These are phyloP conservation scores for Glaucidium brasilianum DNA, from an alignment of 2,113 vertebrate species.

Conservation along the genomic window DNA sequence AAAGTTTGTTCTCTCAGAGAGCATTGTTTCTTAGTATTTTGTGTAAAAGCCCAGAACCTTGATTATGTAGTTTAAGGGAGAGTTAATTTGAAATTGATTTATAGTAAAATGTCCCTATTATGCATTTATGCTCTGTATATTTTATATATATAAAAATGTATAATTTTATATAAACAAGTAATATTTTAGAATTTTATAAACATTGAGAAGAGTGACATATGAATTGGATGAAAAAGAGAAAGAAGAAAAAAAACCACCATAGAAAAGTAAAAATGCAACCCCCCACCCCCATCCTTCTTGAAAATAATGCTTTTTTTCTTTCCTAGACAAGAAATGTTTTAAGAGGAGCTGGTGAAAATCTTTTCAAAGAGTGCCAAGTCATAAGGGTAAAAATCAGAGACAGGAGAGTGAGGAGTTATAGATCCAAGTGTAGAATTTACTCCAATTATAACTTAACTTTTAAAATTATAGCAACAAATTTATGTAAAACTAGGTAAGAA, in stretches of 20 bases:
- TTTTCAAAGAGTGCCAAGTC: neutral
- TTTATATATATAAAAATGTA: too few relatives aligned
- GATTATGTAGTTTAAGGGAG: neutral
- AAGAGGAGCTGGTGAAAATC: neutral
- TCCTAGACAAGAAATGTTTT: neutral
- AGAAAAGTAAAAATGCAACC: neutral
- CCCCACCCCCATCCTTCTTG: accelerated
- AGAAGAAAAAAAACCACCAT: neutral
- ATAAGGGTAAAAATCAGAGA: neutral
- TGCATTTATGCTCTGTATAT: neutral
- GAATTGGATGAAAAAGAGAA: neutral
- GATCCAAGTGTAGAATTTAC: neutral
- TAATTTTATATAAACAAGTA: neutral
- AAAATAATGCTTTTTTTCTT: neutral
- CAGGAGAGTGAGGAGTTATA: neutral
- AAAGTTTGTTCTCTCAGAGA: neutral
- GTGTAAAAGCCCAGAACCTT: neutral
- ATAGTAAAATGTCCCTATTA: neutral
- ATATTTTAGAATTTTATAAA: neutral
- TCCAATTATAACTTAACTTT: neutral
- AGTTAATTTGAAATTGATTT: neutral
- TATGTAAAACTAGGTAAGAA: neutral
- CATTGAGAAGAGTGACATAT: neutral
- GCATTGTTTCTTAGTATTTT: neutral
- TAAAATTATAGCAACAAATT: neutral